Evolutionary conservation across 1,140 invertebrate species (phyloP), one percentile per base, ranked within the genome.

Genomic region (Trigoniulus corallinus): DNA sequence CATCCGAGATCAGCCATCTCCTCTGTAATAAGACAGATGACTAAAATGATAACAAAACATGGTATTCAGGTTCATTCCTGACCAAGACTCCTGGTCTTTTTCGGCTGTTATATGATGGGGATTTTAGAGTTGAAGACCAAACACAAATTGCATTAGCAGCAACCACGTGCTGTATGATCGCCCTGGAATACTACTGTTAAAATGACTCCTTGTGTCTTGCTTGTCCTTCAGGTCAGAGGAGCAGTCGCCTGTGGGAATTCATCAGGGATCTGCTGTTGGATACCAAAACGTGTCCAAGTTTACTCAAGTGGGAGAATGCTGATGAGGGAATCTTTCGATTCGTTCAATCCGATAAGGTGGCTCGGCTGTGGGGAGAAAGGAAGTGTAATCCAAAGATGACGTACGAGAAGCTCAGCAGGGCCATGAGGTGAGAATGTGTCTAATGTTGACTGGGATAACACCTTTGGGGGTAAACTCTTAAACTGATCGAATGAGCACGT

Each of bases 321-420:
- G 76, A 80, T 23, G 74, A 81, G 54, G 86, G 85, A 1, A 81
- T 84, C 53, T 93, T 93, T 67, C 79, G 86, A 48, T 91, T 93
- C 56, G 84, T 91, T 1, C 79, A 85, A 57, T 86, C 83, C n/a
- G 85, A 91, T 55, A 79, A 84, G 60, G 83, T 93, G 1, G 87
- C 88, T 1, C 79, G 84, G 59, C 71, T 89, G 52, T 93, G 88
- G 88, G 88, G 88, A 0, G 53, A 54, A 40, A 3, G 53, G 37
- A 56, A 65, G 71, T 81, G 84, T 61, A 93, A 94, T 63, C 77
- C 79, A 24, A 79, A 82, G 61, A 93, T 93, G 88, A 91, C 83
- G 18, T 94, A 92, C 62, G 88, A 92, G 63, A 94, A 94, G 67
- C 76, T 93, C 53, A 89, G 84, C 67, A 66, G 88, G 58, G 88